These are phyloP conservation scores for Anaspis maculata DNA, from an alignment of 2,888 invertebrate species.

Conservation along the genomic window DNA sequence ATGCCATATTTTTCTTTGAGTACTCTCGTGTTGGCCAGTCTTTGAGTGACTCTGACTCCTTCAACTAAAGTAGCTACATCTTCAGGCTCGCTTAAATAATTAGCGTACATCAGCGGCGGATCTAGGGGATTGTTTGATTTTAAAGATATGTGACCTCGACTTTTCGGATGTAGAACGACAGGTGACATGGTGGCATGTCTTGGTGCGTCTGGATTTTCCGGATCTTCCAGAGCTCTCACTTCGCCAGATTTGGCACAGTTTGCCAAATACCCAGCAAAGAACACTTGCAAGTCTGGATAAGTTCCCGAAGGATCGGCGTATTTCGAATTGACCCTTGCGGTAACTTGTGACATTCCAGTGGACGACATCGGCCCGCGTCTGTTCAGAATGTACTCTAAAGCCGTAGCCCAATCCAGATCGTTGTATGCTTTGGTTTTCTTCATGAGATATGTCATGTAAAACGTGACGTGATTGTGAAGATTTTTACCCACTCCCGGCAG, in stretches of 20 bases:
- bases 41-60: conserved; percentile 51
- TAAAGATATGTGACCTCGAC: conserved; percentile 55
- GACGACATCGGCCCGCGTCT: conserved; percentile 54
- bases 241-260: conserved; percentile 50
- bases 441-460: conserved; percentile 49
- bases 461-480: conserved; percentile 61
- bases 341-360: conserved; percentile 59
- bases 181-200: conserved; percentile 46
- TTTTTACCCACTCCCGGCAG: conserved; percentile 63
- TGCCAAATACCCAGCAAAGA: conserved; percentile 57
- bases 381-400: conserved; percentile 52
- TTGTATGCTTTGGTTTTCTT: conserved; percentile 45
- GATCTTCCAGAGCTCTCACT: conserved; percentile 38
- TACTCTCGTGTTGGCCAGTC: conserved; percentile 50
- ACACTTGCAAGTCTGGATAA: conserved; percentile 59
- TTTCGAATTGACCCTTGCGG: conserved; percentile 55
- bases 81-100: conserved; percentile 61
- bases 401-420: conserved; percentile 54
- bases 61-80: conserved; percentile 58
- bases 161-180: conserved; percentile 57
- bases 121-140: conserved; percentile 58
- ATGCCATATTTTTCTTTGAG: conserved; percentile 52
- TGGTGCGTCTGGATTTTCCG: conserved; percentile 32
- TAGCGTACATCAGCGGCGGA: conserved; percentile 67
- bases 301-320: conserved; percentile 51